These are phyloP conservation scores for Gracilinanus agilis DNA, from an alignment of 2,113 vertebrate genomes.

Conservation along the genomic window DNA sequence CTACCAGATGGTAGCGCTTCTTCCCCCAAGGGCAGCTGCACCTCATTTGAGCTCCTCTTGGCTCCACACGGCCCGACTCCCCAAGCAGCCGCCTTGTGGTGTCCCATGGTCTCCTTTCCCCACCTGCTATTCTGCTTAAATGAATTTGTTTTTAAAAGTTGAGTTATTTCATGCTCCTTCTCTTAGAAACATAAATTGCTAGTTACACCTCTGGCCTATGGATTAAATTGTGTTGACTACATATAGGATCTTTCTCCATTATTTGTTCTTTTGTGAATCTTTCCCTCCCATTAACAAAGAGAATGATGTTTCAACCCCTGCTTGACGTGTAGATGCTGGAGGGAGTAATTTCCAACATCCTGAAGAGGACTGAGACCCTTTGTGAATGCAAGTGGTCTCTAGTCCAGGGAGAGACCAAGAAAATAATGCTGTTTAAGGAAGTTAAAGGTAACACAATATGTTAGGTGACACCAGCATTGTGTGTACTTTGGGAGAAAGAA, in stretches of 20 bases:
- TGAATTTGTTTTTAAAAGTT: neutral
- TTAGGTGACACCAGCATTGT: conserved; percentile 41
- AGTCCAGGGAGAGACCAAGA: conserved; percentile 52
- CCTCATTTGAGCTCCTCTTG: conserved; percentile 6
- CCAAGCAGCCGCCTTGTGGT: neutral
- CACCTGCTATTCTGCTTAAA: neutral
- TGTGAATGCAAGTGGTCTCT: conserved; percentile 58
- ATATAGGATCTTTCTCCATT: neutral
- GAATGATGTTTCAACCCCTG: conserved; percentile 71
- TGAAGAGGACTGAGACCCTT: conserved; percentile 65
- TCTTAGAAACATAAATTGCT: neutral
- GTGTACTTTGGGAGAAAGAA: neutral
- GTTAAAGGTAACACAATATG: conserved; percentile 47
- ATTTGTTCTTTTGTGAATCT: conserved; percentile 66
- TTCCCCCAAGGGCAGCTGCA: conserved; percentile 5
- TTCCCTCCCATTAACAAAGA: conserved; percentile 73
- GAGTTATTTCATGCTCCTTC: neutral
- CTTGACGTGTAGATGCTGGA: conserved; percentile 74
- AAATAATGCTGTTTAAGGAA: conserved; percentile 67
- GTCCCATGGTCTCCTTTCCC: neutral
- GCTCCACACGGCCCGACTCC: neutral
- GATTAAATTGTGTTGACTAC: conserved; percentile 43
- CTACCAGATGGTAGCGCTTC: neutral
- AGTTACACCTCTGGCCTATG: neutral
- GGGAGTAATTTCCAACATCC: conserved; percentile 71